Percentiles rank a stretch among this genome's conserved stretches.
Conservation (phyloP, 1,140 invertebrate species). For the Ips nitidus region DNA sequence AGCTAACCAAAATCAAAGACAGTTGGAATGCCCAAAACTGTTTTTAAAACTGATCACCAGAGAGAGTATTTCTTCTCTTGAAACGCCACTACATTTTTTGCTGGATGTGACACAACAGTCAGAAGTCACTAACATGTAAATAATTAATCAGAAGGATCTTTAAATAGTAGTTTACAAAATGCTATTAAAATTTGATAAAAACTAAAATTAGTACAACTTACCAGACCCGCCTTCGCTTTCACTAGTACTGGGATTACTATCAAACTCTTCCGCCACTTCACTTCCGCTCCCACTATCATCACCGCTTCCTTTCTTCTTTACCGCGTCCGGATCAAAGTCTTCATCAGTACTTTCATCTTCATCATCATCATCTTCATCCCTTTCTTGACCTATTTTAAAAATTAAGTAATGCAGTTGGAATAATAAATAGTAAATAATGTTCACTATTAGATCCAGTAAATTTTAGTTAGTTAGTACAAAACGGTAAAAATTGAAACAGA, state of each 20-base stretch:
- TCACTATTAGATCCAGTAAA: background rate
- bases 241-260: conserved; percentile 66
- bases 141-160: too few relatives aligned
- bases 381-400: conserved; percentile 68
- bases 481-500: background rate
- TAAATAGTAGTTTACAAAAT: too few relatives aligned
- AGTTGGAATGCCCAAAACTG: too few relatives aligned
- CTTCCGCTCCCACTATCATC: conserved; percentile 14
- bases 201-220: background rate
- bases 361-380: conserved; percentile 69
- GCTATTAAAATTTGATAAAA: too few relatives aligned
- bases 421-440: background rate
- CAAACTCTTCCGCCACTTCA: conserved; percentile 73
- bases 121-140: too few relatives aligned
- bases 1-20: too few relatives aligned
- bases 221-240: conserved; percentile 55
- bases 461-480: background rate
- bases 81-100: too few relatives aligned
- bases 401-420: background rate
- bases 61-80: too few relatives aligned
- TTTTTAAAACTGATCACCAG: too few relatives aligned
- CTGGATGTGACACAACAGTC: too few relatives aligned
- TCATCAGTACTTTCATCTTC: conserved; percentile 81
- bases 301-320: conserved; percentile 38
- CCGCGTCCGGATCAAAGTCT: conserved; percentile 79